Percentiles rank a stretch among this genome's conserved stretches.
Evolutionary conservation across 1,140 invertebrate species (phyloP).

Genomic region (Drosophila kohkoa): DNA sequence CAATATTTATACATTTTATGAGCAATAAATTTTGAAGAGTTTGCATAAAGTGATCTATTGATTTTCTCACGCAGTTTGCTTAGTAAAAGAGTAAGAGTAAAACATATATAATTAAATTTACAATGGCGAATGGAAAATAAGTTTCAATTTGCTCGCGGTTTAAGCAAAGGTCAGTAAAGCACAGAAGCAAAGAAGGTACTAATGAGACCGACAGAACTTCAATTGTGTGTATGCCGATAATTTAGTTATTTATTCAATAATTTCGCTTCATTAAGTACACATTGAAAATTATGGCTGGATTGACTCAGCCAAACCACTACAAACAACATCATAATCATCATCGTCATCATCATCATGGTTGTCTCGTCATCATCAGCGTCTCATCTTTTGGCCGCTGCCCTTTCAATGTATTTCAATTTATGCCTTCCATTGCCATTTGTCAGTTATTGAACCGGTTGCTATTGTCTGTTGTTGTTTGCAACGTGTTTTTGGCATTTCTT

Average conservation of each 20-base stretch:
- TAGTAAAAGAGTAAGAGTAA: neutral
- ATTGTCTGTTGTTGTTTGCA: constrained; percentile 41
- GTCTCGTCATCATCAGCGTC: constrained; percentile 4
- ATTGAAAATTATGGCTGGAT: constrained; percentile 21
- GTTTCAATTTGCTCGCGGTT: constrained; percentile 47
- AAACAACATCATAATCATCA: constrained; percentile 22
- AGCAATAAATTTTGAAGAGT: constrained; percentile 1
- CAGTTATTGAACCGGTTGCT: constrained; percentile 74
- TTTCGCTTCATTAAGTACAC: constrained; percentile 35
- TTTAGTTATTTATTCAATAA: constrained; percentile 40
- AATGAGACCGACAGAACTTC: constrained; percentile 59
- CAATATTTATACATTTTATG: neutral
- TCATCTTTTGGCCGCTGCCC: constrained; percentile 65
- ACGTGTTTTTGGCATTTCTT: constrained; percentile 35
- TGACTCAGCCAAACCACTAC: constrained; percentile 33
- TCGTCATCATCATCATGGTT: neutral
- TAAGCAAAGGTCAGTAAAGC: constrained; percentile 52
- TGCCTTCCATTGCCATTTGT: constrained; percentile 50
- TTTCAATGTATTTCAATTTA: constrained; percentile 76
- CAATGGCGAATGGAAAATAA: neutral
- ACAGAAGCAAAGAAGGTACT: constrained; percentile 44
- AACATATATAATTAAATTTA: too few relatives aligned
- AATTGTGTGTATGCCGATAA: constrained; percentile 20
- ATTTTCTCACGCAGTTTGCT: neutral
- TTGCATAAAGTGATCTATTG: constrained; percentile 1